Evolutionary conservation across 1,140 invertebrate species (phyloP).

Genomic region (Orius insidiosus): DNA sequence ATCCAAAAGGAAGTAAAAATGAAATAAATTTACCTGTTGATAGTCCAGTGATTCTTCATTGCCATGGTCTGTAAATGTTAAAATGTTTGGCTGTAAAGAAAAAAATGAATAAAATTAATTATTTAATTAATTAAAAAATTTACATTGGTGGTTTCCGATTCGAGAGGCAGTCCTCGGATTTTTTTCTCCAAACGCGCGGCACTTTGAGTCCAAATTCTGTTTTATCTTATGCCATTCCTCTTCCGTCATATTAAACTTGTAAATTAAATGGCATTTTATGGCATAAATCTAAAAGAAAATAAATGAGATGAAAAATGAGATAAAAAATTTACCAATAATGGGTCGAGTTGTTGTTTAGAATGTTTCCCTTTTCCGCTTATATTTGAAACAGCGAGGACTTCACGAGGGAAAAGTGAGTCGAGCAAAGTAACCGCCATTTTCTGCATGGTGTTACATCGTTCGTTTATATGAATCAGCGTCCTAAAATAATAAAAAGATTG

Average conservation of each 20-base stretch:
- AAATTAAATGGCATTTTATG: constrained; percentile 33
- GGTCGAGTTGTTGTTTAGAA: constrained; percentile 35
- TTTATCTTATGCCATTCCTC: constrained; percentile 36
- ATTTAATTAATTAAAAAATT: neutral
- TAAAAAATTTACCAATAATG: constrained; percentile 27
- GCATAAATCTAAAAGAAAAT: constrained; percentile 30
- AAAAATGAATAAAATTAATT: neutral
- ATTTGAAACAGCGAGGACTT: constrained; percentile 33
- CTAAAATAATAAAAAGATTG: constrained; percentile 23
- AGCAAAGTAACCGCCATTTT: constrained; percentile 37
- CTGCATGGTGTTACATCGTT: constrained; percentile 32
- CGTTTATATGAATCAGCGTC: constrained; percentile 34
- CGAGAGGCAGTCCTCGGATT: constrained; percentile 21
- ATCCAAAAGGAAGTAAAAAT: neutral
- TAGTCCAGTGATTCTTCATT: neutral
- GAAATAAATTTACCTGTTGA: neutral
- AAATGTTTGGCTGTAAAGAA: neutral
- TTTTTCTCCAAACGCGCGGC: constrained; percentile 30
- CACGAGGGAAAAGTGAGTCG: constrained; percentile 34
- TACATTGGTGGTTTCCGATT: constrained; percentile 17
- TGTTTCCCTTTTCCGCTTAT: constrained; percentile 35
- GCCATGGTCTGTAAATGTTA: neutral
- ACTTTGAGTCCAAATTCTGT: constrained; percentile 38
- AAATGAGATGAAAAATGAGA: neutral
- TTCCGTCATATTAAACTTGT: constrained; percentile 32